These are phyloP conservation scores for Pelecanoides urinatrix DNA, from an alignment of 2,113 vertebrate species.

Conservation along the genomic window DNA sequence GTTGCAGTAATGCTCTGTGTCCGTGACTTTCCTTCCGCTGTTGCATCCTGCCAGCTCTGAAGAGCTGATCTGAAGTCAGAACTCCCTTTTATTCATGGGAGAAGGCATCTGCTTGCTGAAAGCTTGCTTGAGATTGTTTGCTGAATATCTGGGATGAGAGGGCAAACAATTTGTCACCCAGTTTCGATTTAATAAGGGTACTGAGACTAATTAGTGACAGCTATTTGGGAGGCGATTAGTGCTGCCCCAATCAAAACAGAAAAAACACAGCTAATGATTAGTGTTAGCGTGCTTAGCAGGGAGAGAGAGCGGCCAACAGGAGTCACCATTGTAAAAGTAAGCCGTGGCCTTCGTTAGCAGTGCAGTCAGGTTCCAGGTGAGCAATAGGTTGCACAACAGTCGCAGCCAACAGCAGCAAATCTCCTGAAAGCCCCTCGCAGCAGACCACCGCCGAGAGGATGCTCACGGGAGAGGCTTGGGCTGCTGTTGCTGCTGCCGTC, in stretches of 20 bases:
- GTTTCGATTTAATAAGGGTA: not conserved
- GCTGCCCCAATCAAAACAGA: not conserved
- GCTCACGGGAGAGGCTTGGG: rapidly evolving
- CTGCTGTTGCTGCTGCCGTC: not conserved
- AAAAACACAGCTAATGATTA: not conserved
- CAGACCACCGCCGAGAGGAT: not conserved
- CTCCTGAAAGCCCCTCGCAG: not conserved
- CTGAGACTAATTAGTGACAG: not conserved
- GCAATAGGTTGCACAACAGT: not conserved
- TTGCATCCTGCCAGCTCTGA: not conserved
- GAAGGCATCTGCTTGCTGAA: not conserved
- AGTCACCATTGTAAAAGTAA: slow-evolving; percentile 54
- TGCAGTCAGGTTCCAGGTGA: slow-evolving; percentile 23
- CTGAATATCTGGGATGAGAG: not conserved
- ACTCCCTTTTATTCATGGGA: not conserved
- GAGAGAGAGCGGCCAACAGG: slow-evolving; percentile 1
- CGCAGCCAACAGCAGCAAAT: not conserved
- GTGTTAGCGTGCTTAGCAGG: not conserved
- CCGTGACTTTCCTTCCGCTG: not conserved
- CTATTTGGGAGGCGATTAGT: not conserved
- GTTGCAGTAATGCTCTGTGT: not conserved
- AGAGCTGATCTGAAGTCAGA: not conserved
- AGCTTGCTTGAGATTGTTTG: not conserved
- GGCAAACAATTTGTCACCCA: not conserved
- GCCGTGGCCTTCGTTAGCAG: not conserved